Evolutionary conservation across 2,888 invertebrate species (phyloP).

Genomic region (Parnassius mnemosyne): DNA sequence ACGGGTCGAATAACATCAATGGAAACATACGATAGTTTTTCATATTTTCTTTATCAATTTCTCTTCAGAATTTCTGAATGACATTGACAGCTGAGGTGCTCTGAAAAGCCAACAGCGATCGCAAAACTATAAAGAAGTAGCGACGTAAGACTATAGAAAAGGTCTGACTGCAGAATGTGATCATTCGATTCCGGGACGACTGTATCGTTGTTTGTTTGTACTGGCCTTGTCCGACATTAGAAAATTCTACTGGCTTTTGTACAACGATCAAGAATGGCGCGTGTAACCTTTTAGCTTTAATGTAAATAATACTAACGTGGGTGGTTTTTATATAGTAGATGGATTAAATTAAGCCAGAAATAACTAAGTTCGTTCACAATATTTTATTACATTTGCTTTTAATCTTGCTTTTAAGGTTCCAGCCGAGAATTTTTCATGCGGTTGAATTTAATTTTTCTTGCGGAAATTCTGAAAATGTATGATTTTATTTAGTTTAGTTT

Average conservation of each 20-base stretch:
- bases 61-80: neutral
- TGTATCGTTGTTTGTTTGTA: slow-evolving; percentile 36
- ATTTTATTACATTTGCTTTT: neutral
- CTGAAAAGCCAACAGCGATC: slow-evolving; percentile 5
- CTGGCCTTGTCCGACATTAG: slow-evolving; percentile 59
- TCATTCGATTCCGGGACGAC: slow-evolving; percentile 54
- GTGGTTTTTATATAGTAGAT: slow-evolving; percentile 5
- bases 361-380: neutral
- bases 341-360: slow-evolving; percentile 11
- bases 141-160: slow-evolving; percentile 31
- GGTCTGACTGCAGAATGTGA: slow-evolving; percentile 31
- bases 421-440: too few relatives aligned
- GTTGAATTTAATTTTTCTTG: too few relatives aligned
- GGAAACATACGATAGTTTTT: too few relatives aligned
- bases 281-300: slow-evolving; percentile 57
- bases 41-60: too few relatives aligned
- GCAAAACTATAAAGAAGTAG: slow-evolving; percentile 20
- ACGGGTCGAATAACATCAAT: too few relatives aligned
- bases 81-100: slow-evolving; percentile 15
- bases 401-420: too few relatives aligned
- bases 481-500: too few relatives aligned
- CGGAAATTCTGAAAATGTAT: too few relatives aligned
- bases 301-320: slow-evolving; percentile 11
- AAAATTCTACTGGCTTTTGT: slow-evolving; percentile 32
- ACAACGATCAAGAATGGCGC: slow-evolving; percentile 35